Evolutionary conservation across 2,113 vertebrate genomes (phyloP).

Genomic region (Phylloscopus trochiloides): DNA sequence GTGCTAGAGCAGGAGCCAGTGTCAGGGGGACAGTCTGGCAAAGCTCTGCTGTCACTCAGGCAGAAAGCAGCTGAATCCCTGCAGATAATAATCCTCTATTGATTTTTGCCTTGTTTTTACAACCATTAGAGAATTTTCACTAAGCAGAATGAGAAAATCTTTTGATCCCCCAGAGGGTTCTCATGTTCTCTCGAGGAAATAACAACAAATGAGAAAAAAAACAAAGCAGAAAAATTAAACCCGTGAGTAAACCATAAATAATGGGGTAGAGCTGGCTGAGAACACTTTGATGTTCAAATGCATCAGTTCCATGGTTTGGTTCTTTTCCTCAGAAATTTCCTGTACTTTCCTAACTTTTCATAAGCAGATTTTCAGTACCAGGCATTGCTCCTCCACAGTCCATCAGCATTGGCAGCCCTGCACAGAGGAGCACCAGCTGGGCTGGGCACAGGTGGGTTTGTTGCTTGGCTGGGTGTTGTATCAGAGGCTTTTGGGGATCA

Average conservation of each 20-base stretch:
- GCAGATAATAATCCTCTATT: background rate
- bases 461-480: background rate
- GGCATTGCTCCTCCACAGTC: background rate
- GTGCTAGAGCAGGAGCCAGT: background rate
- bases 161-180: constrained; percentile 1
- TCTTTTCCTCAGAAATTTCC: background rate
- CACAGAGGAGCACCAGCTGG: accelerated
- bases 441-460: background rate
- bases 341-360: background rate
- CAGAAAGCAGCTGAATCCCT: background rate
- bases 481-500: background rate
- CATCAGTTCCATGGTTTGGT: background rate
- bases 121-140: constrained; percentile 14
- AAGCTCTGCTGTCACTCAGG: background rate
- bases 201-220: constrained; percentile 18
- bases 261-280: background rate
- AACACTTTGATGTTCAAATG: constrained; percentile 47
- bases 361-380: background rate
- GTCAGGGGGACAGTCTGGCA: background rate
- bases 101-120: constrained; percentile 22
- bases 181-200: background rate
- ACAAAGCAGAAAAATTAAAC: constrained; percentile 36
- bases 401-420: background rate
- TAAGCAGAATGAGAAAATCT: constrained; percentile 25
- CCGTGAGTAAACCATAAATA: constrained; percentile 44